Evolutionary conservation across 2,888 invertebrate species (phyloP).

Genomic region (Caenorhabditis doughertyi): DNA sequence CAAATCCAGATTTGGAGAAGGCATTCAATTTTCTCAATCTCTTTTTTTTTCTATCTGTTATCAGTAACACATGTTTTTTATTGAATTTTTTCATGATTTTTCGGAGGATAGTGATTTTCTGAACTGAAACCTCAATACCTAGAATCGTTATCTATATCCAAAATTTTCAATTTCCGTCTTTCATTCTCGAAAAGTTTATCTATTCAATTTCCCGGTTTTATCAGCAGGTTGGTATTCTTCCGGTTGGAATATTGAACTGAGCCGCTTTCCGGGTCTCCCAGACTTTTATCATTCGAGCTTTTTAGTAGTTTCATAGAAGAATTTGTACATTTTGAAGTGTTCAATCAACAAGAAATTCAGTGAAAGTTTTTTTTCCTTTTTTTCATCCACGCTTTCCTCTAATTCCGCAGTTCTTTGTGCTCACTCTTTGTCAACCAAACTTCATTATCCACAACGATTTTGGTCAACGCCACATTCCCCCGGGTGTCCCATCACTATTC

Average conservation of each 20-base stretch:
- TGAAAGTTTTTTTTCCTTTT: background rate
- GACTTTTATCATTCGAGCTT: conserved; percentile 6
- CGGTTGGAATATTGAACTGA: background rate
- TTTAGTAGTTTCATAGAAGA: background rate
- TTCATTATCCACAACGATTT: conserved; percentile 60
- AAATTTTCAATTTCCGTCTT: conserved; percentile 2
- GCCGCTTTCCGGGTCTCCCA: conserved; percentile 6
- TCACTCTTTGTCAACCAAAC: conserved; percentile 58
- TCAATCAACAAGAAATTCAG: conserved; percentile 48
- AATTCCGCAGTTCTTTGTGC: conserved; percentile 58
- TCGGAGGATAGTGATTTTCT: background rate
- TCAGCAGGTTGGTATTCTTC: conserved; percentile 35
- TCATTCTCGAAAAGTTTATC: background rate
- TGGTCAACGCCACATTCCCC: conserved; percentile 53
- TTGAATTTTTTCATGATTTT: background rate
- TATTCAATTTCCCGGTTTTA: conserved; percentile 15
- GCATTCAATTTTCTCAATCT: conserved; percentile 33
- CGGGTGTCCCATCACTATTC: conserved; percentile 51
- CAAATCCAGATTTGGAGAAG: conserved; percentile 47
- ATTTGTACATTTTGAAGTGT: conserved; percentile 7
- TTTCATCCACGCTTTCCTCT: conserved; percentile 4
- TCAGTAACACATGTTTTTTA: conserved; percentile 37
- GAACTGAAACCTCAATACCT: background rate
- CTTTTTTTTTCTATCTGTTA: conserved; percentile 17
- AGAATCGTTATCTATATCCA: background rate